Percentiles rank a stretch among this genome's conserved stretches.
phyloP scores from a whole-genome alignment of 2,797 vertebrate species.

The Anisognathus igniventris region DNA sequence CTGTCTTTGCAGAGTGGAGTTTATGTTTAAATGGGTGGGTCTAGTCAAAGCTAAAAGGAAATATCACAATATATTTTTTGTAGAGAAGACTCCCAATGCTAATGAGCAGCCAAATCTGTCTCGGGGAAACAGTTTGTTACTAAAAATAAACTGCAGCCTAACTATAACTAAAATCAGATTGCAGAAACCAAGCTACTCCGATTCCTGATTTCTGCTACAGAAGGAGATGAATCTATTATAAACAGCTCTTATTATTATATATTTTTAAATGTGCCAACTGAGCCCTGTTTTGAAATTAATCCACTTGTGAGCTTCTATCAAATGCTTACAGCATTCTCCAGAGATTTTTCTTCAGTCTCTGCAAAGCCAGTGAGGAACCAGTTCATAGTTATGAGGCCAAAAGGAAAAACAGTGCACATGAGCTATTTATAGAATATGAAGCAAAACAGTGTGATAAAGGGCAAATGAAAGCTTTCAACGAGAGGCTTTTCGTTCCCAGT shows the following conservation, averaged over 20 bases:
- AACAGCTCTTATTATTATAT: slow-evolving; percentile 18
- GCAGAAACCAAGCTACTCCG: slow-evolving; percentile 42
- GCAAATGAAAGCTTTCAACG: slow-evolving; percentile 6
- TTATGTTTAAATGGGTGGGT: slow-evolving; percentile 63
- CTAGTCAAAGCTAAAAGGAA: slow-evolving; percentile 57
- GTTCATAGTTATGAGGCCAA: slow-evolving; percentile 47
- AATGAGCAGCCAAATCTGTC: slow-evolving; percentile 73
- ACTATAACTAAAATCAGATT: slow-evolving; percentile 70
- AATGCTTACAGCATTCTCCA: not conserved
- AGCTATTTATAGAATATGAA: slow-evolving; percentile 68
- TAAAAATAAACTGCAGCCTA: slow-evolving; percentile 75
- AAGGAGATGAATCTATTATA: slow-evolving; percentile 47
- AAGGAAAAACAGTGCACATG: slow-evolving; percentile 32
- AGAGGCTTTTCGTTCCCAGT: not conserved
- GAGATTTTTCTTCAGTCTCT: slow-evolving; percentile 26
- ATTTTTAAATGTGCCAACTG: not conserved
- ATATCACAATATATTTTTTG: slow-evolving; percentile 33
- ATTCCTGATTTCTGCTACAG: slow-evolving; percentile 52
- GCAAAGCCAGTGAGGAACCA: slow-evolving; percentile 43
- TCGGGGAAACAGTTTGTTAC: slow-evolving; percentile 72
- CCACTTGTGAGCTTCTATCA: not conserved
- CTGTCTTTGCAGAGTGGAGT: slow-evolving; percentile 8
- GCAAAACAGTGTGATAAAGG: slow-evolving; percentile 50
- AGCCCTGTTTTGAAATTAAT: slow-evolving; percentile 27
- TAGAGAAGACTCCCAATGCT: slow-evolving; percentile 62